A percentile compares a stretch with the other conserved stretches of the same genome.
These are phyloP conservation scores for Myrmophylax atrothorax DNA, from an alignment of 2,113 vertebrate genomes.

Conservation along the genomic window DNA sequence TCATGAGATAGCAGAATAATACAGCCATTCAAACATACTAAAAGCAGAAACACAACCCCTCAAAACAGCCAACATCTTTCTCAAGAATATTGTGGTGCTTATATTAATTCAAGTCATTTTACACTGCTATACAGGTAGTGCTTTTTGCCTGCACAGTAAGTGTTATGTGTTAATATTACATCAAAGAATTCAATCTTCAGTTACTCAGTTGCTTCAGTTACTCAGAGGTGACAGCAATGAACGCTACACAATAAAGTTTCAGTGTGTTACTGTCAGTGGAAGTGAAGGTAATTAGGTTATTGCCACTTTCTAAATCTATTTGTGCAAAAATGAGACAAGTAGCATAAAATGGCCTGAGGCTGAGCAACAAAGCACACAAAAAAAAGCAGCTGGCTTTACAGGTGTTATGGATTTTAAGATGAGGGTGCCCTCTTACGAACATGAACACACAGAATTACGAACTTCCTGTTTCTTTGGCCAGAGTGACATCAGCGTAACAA, in stretches of 20 bases:
- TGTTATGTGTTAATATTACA: neutral
- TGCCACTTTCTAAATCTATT: neutral
- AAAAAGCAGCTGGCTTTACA: neutral
- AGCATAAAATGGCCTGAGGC: neutral
- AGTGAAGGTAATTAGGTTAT: neutral
- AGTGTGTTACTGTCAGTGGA: accelerated
- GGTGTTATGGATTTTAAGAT: neutral
- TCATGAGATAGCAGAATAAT: neutral
- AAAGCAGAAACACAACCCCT: neutral
- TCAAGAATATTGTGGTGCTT: neutral
- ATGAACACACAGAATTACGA: neutral
- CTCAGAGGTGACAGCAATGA: neutral
- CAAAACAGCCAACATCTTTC: neutral
- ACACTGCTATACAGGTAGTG: neutral
- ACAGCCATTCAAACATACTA: neutral
- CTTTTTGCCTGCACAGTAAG: neutral
- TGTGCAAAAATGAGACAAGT: neutral
- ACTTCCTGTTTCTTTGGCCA: neutral
- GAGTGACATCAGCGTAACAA: neutral
- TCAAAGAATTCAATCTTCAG: neutral
- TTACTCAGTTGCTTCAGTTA: neutral
- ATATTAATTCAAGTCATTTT: neutral
- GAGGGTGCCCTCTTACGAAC: neutral
- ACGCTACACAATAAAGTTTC: neutral
- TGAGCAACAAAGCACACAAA: neutral